phyloP scores from a whole-genome alignment of 2,113 vertebrate species.

The Trachemys scripta region DNA sequence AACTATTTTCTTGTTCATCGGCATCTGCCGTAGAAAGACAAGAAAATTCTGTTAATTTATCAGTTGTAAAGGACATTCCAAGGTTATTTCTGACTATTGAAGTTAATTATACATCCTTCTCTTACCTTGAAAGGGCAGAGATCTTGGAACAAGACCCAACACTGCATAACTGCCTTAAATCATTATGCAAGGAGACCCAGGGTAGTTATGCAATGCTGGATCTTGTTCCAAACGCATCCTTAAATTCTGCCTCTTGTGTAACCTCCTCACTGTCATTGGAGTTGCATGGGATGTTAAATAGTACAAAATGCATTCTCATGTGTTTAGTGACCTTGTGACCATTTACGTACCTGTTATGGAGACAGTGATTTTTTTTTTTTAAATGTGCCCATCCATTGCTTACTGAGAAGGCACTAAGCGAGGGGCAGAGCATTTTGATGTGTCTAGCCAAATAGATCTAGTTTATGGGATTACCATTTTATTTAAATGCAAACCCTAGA shows the following conservation, averaged over 20 bases:
- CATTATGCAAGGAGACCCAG: background rate
- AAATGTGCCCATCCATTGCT: background rate
- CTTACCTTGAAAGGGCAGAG: background rate
- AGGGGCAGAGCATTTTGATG: background rate
- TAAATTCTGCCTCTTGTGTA: background rate
- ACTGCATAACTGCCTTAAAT: background rate
- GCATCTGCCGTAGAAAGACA: background rate
- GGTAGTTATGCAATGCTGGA: background rate
- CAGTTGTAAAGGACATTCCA: background rate
- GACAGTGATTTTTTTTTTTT: background rate
- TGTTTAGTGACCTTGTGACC: background rate
- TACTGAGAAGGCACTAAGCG: background rate
- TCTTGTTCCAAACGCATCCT: background rate
- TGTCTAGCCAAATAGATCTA: background rate
- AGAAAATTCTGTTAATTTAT: background rate
- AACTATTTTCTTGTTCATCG: background rate
- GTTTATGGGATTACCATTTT: background rate
- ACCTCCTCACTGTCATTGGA: background rate
- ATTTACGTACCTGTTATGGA: background rate
- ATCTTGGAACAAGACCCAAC: background rate
- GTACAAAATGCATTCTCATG: background rate
- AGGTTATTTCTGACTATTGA: background rate
- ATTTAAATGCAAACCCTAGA: background rate
- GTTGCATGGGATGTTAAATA: background rate
- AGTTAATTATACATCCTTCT: background rate